Evolutionary conservation across 1,140 invertebrate genomes (phyloP).

Genomic region (Aphelenchoides besseyi): DNA sequence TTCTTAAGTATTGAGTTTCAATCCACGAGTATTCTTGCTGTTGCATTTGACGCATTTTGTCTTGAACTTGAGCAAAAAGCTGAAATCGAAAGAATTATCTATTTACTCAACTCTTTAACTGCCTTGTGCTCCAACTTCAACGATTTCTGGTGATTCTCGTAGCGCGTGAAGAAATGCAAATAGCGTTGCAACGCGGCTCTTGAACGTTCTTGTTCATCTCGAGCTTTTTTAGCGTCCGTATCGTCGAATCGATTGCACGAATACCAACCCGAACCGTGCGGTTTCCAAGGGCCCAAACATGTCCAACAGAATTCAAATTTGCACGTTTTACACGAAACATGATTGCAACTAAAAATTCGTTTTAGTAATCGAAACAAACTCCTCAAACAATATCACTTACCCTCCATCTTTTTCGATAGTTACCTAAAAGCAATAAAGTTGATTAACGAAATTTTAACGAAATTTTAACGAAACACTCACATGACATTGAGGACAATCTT

Average conservation of each 20-base stretch:
- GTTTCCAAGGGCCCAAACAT: slow-evolving; percentile 95
- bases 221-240: slow-evolving; percentile 87
- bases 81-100: slow-evolving; percentile 24
- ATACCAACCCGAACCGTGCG: slow-evolving; percentile 79
- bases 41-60: slow-evolving; percentile 69
- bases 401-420: slow-evolving; percentile 63
- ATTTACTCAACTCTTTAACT: slow-evolving; percentile 14
- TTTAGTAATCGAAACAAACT: slow-evolving; percentile 19
- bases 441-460: neutral
- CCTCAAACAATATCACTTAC: neutral
- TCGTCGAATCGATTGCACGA: slow-evolving; percentile 97
- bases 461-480: slow-evolving; percentile 28
- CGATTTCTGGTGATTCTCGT: slow-evolving; percentile 99
- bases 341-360: slow-evolving; percentile 74
- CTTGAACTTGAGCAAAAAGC: slow-evolving; percentile 70
- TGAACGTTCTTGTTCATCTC: slow-evolving; percentile 87
- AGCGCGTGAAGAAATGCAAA: slow-evolving; percentile 96
- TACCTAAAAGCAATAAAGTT: slow-evolving; percentile 30
- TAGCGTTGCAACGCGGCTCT: slow-evolving; percentile 85
- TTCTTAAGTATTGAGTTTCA: slow-evolving; percentile 94
- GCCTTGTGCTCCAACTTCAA: slow-evolving; percentile 93
- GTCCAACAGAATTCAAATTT: slow-evolving; percentile 99
- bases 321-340: slow-evolving; percentile 99
- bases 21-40: slow-evolving; percentile 98
- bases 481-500: slow-evolving; percentile 65